Evolutionary conservation across 2,113 vertebrate genomes (phyloP).

Genomic region (Apeltes quadracus): DNA sequence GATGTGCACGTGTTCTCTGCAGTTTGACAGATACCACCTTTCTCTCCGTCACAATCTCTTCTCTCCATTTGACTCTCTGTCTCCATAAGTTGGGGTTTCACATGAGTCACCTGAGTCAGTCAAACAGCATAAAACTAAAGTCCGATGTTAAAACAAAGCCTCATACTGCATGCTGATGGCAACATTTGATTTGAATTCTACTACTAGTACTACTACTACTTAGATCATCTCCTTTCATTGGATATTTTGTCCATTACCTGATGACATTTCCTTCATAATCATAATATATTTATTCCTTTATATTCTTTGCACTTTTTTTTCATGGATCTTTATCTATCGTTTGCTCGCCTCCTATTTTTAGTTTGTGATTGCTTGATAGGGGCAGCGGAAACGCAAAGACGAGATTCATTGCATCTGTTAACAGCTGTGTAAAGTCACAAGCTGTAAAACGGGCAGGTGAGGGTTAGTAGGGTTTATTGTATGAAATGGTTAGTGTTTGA

Average conservation of each 20-base stretch:
- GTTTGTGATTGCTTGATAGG: constrained; percentile 34
- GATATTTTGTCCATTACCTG: constrained; percentile 20
- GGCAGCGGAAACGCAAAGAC: constrained; percentile 12
- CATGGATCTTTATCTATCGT: constrained; percentile 47
- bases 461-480: constrained; percentile 31
- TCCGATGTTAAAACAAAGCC: constrained; percentile 42
- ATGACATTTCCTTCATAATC: constrained; percentile 39
- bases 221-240: constrained; percentile 20
- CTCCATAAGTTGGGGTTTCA: constrained; percentile 23
- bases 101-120: constrained; percentile 34
- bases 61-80: not conserved
- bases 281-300: constrained; percentile 29
- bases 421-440: constrained; percentile 45
- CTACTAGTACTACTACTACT: not conserved
- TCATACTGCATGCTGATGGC: constrained; percentile 45
- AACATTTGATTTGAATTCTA: constrained; percentile 50
- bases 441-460: constrained; percentile 47
- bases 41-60: not conserved
- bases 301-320: constrained; percentile 21
- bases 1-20: constrained; percentile 32
- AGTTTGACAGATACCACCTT: constrained; percentile 41
- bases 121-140: constrained; percentile 21
- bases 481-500: constrained; percentile 67
- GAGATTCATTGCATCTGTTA: constrained; percentile 26
- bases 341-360: constrained; percentile 32